Base-by-base conservation (phyloP, 1,140 invertebrate genomes). In the Hirudo medicinalis region DNA sequence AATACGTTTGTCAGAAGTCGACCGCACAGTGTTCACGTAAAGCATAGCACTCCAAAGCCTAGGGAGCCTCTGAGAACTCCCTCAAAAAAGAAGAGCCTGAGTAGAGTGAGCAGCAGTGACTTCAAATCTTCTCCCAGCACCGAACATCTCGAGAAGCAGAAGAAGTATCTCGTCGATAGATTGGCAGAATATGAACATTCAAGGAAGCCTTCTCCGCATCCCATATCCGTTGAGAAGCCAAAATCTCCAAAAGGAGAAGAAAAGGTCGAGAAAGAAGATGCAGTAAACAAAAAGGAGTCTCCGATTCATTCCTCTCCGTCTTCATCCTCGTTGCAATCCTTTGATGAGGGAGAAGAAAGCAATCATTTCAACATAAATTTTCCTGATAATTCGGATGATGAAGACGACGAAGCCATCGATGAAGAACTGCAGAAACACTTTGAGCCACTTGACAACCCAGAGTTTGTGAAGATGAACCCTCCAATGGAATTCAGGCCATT, bases 151-250 rank as follows among this genome's bases (percentile, higher is more conserved):
- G 57, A 32, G 22, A 63, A 63, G 22, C 22, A 63, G 29, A 63
- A 63, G 29, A 63, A 32, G 19, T 63, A 63, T 63, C 29, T 63
- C 22, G 57, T 63, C 15, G 57, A 63, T n/a, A 63, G 57, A 63
- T 32, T 63, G 22, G 20, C 11, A 4, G 57, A 63, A 63, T 63
- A 63, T 11, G 57, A 63, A 63, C 57, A 32, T 25, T 25, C 22
- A 1, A 13, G 57, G 2, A 63, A n/a, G 29, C 6, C 15, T 49
- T 49, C 43, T 49, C 43, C 43, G 43, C 43, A 17, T 49, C 43
- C 9, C 9, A 1, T 49, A 49, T 17, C 43, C 43, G 43, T 49
- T 17, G 43, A 49, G 43, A 49, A 49, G 43, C 43, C 43, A 17
- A 49, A 49, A 49, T 49, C 43, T 49, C 43, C 43, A 49, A 49